Conservation (phyloP, 2,797 vertebrate genomes). For the Helostoma temminkii region DNA sequence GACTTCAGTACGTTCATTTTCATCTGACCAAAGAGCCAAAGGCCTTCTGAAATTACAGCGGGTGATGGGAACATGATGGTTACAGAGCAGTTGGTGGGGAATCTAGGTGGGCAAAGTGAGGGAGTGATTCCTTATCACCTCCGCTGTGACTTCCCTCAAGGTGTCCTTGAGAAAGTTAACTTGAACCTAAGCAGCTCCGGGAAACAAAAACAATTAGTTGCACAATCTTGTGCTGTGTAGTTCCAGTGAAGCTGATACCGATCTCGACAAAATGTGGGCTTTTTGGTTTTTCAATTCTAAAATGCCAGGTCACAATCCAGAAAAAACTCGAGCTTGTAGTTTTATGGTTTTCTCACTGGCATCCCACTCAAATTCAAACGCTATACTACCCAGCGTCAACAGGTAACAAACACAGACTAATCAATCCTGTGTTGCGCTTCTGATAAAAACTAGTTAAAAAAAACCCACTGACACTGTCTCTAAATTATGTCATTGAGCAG, state of each 20-base stretch:
- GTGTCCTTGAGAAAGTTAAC: conserved; percentile 23
- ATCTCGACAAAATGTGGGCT: neutral
- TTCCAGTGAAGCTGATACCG: too few relatives aligned
- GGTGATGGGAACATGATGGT: conserved; percentile 1
- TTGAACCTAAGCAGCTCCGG: neutral
- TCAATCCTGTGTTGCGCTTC: neutral
- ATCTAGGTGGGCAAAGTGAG: neutral
- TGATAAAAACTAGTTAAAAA: neutral
- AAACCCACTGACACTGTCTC: neutral
- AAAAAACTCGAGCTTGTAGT: too few relatives aligned
- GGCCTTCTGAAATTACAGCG: conserved; percentile 68
- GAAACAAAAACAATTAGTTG: neutral
- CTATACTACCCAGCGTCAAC: neutral
- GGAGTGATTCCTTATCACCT: neutral
- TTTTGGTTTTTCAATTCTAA: neutral
- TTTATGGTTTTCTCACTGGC: neutral
- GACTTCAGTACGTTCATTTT: conserved; percentile 13
- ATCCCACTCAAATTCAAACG: neutral
- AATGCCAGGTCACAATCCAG: neutral
- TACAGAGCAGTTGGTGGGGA: neutral
- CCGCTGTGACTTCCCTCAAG: neutral
- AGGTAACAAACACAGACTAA: neutral
- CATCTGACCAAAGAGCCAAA: conserved; percentile 33
- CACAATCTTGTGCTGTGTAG: neutral
- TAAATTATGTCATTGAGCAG: conserved; percentile 1